Evolutionary conservation across 2,888 invertebrate species (phyloP), one percentile per base, ranked within the genome.

Genomic region (Drosophila yooni): DNA sequence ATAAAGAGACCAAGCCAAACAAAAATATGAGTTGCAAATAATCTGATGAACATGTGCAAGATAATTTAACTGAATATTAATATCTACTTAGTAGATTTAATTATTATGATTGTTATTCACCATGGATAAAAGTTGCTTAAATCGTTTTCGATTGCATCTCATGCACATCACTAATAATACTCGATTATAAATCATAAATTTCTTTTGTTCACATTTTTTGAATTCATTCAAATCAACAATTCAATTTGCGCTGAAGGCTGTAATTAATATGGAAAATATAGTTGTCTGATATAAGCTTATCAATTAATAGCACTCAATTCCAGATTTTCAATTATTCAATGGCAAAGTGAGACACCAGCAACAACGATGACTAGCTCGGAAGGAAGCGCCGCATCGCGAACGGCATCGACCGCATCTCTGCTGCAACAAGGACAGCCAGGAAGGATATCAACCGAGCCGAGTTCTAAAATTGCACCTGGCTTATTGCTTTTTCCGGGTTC

Each of bases 401-500:
- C 80, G 50, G 74, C 82, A 25, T 81, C 90, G 33, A 89, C 82
- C 2, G 76, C 79, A 15, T 86, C 88, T 38, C 56, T 91, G 64
- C 53, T 89, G 65, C 70, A 64, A 27, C 69, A 73, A 25, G 69
- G 51, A 13, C 53, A 31, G 2, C 27, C 11, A n/a, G 27, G 29
- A 27, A 38, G 62, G 8, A 58, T 71, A 51, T 38, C 70, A 21
- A 27, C 10, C 21, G 31, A 34, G 0, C 15, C 58, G 11, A 36
- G 10, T 7, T 21, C 58, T n/a, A 46, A 64, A 21, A 52, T 46
- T 4, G 81, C 76, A 15, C 82, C 88, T 1, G 89, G 89, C 3
- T 63, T 89, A 21, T 54, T 87, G 65, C 75, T 86, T 31, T 87
- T 87, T 57, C 87, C 87, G 1, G 86, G 83, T 33, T 71, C 70